phyloP scores from a whole-genome alignment of 2,797 vertebrate genomes.

The Caiman crocodilus region DNA sequence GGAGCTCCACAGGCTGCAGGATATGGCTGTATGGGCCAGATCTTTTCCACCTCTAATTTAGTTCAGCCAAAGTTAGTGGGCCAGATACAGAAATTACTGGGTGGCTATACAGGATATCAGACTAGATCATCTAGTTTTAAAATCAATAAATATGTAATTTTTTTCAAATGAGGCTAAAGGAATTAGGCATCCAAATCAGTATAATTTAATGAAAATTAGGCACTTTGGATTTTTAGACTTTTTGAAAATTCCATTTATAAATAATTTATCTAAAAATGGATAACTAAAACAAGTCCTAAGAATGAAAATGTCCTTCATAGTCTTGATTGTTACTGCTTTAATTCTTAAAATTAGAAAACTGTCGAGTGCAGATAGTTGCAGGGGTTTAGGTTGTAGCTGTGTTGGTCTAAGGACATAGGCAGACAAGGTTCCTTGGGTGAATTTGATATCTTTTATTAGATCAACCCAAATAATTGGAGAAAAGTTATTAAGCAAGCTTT shows the following conservation, averaged over 20 bases:
- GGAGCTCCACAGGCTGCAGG: no score
- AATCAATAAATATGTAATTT: background rate
- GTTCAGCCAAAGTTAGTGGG: background rate
- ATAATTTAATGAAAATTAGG: background rate
- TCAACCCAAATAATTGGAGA: no score
- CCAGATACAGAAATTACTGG: background rate
- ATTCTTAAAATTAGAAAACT: rapidly evolving
- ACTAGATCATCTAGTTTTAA: background rate
- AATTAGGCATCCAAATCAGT: background rate
- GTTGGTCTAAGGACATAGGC: no score
- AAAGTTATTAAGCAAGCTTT: no score
- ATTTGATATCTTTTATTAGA: no score
- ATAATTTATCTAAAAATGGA: constrained; percentile 1
- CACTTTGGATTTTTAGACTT: background rate
- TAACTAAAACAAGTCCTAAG: background rate
- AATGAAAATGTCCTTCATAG: background rate
- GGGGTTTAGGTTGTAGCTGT: no score
- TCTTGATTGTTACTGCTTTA: background rate
- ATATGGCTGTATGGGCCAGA: no score
- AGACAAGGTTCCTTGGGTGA: no score
- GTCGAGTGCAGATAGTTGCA: background rate
- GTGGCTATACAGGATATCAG: rapidly evolving
- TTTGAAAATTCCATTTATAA: background rate
- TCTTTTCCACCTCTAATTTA: no score
- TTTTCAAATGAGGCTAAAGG: background rate